Base-by-base conservation (phyloP, 2,113 vertebrate species). In the Pterocles gutturalis region DNA sequence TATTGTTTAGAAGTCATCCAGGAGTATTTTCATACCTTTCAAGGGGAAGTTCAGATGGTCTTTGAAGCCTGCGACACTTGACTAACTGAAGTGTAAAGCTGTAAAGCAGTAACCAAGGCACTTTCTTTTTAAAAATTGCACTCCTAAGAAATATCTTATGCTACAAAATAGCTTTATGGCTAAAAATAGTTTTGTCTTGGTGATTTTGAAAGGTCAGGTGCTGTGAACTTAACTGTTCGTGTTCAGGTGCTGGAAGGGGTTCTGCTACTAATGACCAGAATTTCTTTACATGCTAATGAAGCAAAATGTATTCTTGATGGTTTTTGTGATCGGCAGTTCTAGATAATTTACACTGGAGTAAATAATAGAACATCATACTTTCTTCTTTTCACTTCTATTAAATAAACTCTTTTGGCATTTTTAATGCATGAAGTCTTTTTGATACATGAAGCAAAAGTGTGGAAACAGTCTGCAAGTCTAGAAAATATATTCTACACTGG, bases 21-120 rank as follows among this genome's bases (percentile, higher is more conserved):
- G 70, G 48, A 91, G 45, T 89, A 79, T 96, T 94, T 93, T 93
- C 93, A 81, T 97, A 55, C 43, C 61, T 90, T 96, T 83, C 58
- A 97, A 62, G 61, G 60, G 48, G 57, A 89, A 41, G 38, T 93
- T 95, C 79, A 92, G 61, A 55, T 69, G 60, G 67, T 66, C 72
- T 95, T 64, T 87, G 84, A 89, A 96, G 79, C 34, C 53, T 38
- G 31, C 72, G 53, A 82, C 86, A 76, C 90, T 90, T 92, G 4
- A 49, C 57, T 61, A 89, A 61, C 78, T 83, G 83, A 79, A 95
- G 89, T 66, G 73, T 82, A 85, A 95, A 89, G 36, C 89, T 82
- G 73, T 57, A 77, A 91, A 87, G 45, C 22, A 33, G 69, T 91
- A 84, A 84, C 61, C 17, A 26, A 71, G 66, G 54, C 49, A 76